Percentiles rank a stretch among this genome's conserved stretches.
These are phyloP conservation scores for Anthopleura xanthogrammica DNA, from an alignment of 92 coral and sea anemone species.

Conservation along the genomic window DNA sequence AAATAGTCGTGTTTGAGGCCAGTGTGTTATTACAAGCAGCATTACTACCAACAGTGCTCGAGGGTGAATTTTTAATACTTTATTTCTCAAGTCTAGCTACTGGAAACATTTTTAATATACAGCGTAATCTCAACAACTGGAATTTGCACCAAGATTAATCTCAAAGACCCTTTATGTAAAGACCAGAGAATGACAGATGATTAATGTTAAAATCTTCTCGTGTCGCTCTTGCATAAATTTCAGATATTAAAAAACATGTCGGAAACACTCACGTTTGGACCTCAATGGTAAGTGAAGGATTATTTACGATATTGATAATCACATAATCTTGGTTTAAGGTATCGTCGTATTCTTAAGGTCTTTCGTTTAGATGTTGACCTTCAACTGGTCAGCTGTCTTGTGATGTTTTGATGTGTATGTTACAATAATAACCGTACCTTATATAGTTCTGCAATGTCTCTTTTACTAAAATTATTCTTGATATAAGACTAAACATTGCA, in stretches of 20 bases:
- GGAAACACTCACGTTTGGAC: constrained; percentile 98
- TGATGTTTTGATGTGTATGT: too few species aligned
- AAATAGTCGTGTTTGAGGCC: neutral
- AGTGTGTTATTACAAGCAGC: neutral
- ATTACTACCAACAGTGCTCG: neutral
- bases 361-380: too few species aligned
- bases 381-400: too few species aligned
- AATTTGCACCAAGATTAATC: neutral
- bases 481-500: too few species aligned
- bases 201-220: constrained; percentile 2
- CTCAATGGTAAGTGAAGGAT: constrained; percentile 84
- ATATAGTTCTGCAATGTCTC: too few species aligned
- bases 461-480: too few species aligned
- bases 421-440: too few species aligned
- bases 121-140: neutral
- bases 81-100: neutral
- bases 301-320: too few species aligned
- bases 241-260: constrained; percentile 72
- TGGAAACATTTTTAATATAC: neutral
- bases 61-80: neutral
- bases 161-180: neutral
- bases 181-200: neutral
- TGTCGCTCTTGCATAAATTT: constrained; percentile 22
- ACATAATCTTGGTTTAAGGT: too few species aligned
- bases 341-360: too few species aligned